Evolutionary conservation across 2,113 vertebrate species (phyloP).

Genomic region (Furnarius figulus): DNA sequence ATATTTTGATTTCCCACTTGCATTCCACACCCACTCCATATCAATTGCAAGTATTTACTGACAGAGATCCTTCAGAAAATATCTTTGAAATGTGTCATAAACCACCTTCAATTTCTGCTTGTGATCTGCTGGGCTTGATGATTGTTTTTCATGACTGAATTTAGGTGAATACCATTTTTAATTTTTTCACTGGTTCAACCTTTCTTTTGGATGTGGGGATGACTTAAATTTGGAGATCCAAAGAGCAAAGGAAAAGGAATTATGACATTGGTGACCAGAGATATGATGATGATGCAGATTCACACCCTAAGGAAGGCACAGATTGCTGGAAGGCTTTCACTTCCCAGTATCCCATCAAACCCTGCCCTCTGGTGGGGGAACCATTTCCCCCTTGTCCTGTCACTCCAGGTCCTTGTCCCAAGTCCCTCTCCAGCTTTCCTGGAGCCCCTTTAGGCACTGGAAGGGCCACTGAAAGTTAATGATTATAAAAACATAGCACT

Average conservation of each 20-base stretch:
- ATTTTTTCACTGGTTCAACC: neutral
- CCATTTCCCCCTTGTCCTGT: too few relatives aligned
- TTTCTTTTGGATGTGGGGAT: neutral
- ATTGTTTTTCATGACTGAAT: neutral
- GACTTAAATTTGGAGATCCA: neutral
- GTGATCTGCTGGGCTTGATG: neutral
- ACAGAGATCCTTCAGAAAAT: neutral
- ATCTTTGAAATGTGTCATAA: neutral
- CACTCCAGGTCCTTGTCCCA: neutral
- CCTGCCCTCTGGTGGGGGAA: neutral
- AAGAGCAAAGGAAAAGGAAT: neutral
- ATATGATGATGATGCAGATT: neutral
- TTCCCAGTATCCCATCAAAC: neutral
- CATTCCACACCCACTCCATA: neutral
- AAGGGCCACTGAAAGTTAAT: neutral
- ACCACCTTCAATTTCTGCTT: neutral
- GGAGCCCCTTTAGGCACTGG: neutral
- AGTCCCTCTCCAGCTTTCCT: neutral
- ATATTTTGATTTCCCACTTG: conserved; percentile 20
- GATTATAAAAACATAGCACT: neutral
- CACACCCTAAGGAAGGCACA: neutral
- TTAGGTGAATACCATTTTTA: neutral
- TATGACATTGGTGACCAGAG: neutral
- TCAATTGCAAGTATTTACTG: conserved; percentile 7
- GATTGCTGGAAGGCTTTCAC: neutral